Percentiles rank a stretch among this genome's conserved stretches.
These are phyloP conservation scores for Carassius carassius DNA, from an alignment of 2,113 vertebrate species.

Conservation along the genomic window DNA sequence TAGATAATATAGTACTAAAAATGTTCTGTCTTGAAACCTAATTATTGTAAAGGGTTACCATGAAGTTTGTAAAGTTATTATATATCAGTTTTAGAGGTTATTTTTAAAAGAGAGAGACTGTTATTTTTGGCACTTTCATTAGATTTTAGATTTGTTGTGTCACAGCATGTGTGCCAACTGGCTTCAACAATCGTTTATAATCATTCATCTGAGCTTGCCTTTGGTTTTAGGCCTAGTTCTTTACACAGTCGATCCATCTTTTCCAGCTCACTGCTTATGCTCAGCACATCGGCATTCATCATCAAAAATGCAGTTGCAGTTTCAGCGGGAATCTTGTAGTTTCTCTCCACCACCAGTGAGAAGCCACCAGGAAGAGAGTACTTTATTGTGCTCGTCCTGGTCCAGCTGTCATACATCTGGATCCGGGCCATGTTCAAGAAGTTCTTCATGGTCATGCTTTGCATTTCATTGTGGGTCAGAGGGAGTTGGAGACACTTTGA, in stretches of 20 bases:
- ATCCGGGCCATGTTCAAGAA: conserved; percentile 51
- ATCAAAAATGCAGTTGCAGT: conserved; percentile 37
- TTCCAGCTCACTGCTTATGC: conserved; percentile 60
- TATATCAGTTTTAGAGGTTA: too few relatives aligned
- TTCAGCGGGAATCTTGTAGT: conserved; percentile 23
- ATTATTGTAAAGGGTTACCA: too few relatives aligned
- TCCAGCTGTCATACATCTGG: conserved; percentile 52
- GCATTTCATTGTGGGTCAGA: conserved; percentile 11
- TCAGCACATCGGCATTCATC: conserved; percentile 50
- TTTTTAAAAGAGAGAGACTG: too few relatives aligned
- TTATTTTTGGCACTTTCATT: too few relatives aligned
- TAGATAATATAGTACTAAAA: too few relatives aligned
- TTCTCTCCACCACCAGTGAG: conserved; percentile 48
- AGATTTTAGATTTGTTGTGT: too few relatives aligned
- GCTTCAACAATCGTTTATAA: background rate
- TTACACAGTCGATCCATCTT: conserved; percentile 58
- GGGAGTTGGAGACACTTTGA: conserved; percentile 44
- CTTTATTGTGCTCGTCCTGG: conserved; percentile 28
- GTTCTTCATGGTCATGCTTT: conserved; percentile 18
- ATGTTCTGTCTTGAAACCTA: too few relatives aligned
- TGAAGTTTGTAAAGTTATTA: too few relatives aligned
- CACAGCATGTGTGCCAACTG: too few relatives aligned
- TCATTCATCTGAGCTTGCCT: background rate
- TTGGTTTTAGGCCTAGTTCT: conserved; percentile 53
- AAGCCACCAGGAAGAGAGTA: conserved; percentile 50